These are phyloP conservation scores for Coelopa pilipes DNA, from an alignment of 2,888 invertebrate species.

Conservation along the genomic window DNA sequence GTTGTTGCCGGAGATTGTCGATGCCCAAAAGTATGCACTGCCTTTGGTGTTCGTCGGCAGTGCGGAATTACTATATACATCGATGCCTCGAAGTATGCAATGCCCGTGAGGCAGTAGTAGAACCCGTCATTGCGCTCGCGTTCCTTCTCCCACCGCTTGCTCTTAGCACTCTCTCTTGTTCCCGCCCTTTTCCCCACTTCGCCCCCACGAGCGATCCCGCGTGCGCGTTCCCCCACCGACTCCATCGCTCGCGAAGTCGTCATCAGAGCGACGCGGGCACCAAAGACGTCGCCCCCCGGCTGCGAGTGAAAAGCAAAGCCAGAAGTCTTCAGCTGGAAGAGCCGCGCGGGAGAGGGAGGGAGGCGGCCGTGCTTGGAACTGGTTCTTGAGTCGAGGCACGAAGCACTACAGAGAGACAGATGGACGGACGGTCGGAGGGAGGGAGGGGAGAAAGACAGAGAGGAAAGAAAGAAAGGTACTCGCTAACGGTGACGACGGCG, in stretches of 20 bases:
- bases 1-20: background rate
- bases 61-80: background rate
- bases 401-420: background rate
- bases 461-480: conserved; percentile 29
- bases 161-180: too few species aligned
- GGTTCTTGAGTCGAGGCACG: conserved; percentile 1
- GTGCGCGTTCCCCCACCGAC: too few species aligned
- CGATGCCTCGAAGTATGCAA: conserved; percentile 15
- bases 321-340: background rate
- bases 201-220: too few species aligned
- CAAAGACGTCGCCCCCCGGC: too few species aligned
- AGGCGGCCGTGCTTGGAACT: background rate
- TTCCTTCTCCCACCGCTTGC: too few species aligned
- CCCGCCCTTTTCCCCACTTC: too few species aligned
- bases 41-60: too few species aligned
- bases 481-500: conserved; percentile 33
- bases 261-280: too few species aligned
- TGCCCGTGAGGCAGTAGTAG: background rate
- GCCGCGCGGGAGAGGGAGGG: background rate
- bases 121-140: too few species aligned
- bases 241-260: too few species aligned
- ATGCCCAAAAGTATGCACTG: background rate
- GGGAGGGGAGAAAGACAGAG: conserved; percentile 42
- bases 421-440: background rate
- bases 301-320: too few species aligned